Percentiles rank a stretch among this genome's conserved stretches.
Conservation (phyloP, 2,888 invertebrate genomes). For the Nebria salina region DNA sequence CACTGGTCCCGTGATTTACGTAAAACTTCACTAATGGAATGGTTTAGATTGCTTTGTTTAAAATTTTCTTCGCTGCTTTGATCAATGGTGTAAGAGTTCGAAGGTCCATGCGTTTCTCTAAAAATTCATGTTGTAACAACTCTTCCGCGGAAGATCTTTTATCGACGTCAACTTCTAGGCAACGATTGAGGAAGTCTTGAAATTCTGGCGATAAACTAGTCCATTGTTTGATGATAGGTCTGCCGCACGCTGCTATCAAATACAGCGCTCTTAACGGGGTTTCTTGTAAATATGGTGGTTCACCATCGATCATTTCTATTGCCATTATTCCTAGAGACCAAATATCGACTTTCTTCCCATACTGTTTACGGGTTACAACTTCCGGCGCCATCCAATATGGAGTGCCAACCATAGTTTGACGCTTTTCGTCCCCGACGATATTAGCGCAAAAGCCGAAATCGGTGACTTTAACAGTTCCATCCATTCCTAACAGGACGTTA, state of each 20-base stretch:
- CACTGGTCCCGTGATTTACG: conserved; percentile 4
- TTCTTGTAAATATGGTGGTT: conserved; percentile 96
- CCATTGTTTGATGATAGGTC: conserved; percentile 89
- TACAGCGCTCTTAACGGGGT: conserved; percentile 92
- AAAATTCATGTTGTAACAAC: conserved; percentile 81
- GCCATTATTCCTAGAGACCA: conserved; percentile 99
- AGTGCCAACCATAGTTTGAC: conserved; percentile 98
- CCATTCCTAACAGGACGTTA: conserved; percentile 93
- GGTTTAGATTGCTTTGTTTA: conserved; percentile 66
- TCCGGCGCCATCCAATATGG: conserved; percentile 99
- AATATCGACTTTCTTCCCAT: conserved; percentile 92
- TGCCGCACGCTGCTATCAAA: conserved; percentile 93
- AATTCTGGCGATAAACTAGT: conserved; percentile 79
- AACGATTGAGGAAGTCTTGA: conserved; percentile 86
- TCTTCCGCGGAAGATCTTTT: conserved; percentile 79
- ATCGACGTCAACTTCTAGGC: conserved; percentile 87
- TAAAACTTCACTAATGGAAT: conserved; percentile 2
- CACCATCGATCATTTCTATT: conserved; percentile 96
- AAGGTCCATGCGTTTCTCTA: conserved; percentile 82
- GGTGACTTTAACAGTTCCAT: conserved; percentile 90
- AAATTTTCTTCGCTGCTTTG: conserved; percentile 87
- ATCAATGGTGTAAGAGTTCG: conserved; percentile 88
- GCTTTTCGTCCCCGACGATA: conserved; percentile 90
- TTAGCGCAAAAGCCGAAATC: conserved; percentile 99
- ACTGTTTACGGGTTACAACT: conserved; percentile 90